Percentiles rank a stretch among this genome's conserved stretches.
These are phyloP conservation scores for Pristionchus maxplancki DNA, from an alignment of 2,888 invertebrate genomes.

Conservation along the genomic window DNA sequence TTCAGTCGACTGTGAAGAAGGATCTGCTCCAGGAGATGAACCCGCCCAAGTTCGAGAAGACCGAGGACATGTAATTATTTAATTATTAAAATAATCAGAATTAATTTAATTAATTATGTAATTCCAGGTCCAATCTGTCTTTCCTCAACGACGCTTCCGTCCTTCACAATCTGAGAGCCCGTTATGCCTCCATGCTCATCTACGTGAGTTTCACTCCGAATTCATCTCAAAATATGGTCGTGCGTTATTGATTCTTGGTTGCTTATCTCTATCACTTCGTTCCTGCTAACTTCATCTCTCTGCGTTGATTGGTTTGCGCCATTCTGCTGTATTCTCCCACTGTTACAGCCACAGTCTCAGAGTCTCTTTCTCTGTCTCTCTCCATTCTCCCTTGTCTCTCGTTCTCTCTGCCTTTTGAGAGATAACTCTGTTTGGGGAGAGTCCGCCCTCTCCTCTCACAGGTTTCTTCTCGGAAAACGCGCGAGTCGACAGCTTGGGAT, in stretches of 20 bases:
- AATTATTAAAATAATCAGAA: neutral
- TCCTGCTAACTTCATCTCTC: constrained; percentile 9
- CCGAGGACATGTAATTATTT: constrained; percentile 78
- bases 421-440: neutral
- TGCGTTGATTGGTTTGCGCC: constrained; percentile 3
- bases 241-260: neutral
- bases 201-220: constrained; percentile 68
- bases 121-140: constrained; percentile 86
- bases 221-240: neutral
- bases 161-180: constrained; percentile 96
- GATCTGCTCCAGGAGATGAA: constrained; percentile 92
- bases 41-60: constrained; percentile 98
- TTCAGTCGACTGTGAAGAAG: constrained; percentile 87
- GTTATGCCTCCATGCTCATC: constrained; percentile 94
- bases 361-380: neutral
- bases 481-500: constrained; percentile 29
- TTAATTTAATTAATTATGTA: neutral
- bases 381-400: constrained; percentile 4
- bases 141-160: constrained; percentile 99
- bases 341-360: neutral
- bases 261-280: neutral
- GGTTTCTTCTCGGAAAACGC: constrained; percentile 29
- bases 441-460: constrained; percentile 18
- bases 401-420: neutral
- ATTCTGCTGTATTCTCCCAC: constrained; percentile 12